Evolutionary conservation across 2,113 vertebrate species (phyloP).

Genomic region (Ophthalmotilapia sp.): DNA sequence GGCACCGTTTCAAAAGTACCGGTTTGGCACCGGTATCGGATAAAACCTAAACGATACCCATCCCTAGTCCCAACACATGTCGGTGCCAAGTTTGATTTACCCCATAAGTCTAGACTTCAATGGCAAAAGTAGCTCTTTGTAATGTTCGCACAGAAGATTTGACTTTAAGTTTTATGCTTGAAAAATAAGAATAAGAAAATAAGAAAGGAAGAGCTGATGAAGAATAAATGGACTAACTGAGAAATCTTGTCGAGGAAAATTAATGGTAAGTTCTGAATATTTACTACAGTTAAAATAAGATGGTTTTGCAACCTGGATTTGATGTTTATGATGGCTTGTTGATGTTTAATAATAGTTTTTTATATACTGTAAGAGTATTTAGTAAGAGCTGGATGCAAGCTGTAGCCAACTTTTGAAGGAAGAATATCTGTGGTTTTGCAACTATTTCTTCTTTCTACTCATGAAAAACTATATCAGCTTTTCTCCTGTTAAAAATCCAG

Average conservation of each 20-base stretch:
- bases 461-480: neutral
- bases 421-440: neutral
- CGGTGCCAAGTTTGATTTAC: accelerated
- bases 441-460: neutral
- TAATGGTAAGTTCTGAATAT: neutral
- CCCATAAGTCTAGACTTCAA: neutral
- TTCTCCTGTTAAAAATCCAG: neutral
- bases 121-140: neutral
- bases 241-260: neutral
- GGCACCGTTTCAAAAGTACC: too few species aligned
- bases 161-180: neutral
- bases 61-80: neutral
- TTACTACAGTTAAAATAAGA: neutral
- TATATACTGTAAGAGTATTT: neutral
- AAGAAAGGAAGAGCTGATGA: neutral
- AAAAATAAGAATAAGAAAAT: neutral
- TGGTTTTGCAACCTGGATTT: neutral
- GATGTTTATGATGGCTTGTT: neutral
- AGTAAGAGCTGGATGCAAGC: neutral
- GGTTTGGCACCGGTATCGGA: too few species aligned
- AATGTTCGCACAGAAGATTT: accelerated
- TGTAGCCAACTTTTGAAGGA: neutral
- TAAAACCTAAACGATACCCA: too few species aligned
- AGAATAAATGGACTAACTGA: neutral
- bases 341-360: neutral